These are phyloP conservation scores for Semnornis frantzii DNA, from an alignment of 2,113 vertebrate species.

Conservation along the genomic window DNA sequence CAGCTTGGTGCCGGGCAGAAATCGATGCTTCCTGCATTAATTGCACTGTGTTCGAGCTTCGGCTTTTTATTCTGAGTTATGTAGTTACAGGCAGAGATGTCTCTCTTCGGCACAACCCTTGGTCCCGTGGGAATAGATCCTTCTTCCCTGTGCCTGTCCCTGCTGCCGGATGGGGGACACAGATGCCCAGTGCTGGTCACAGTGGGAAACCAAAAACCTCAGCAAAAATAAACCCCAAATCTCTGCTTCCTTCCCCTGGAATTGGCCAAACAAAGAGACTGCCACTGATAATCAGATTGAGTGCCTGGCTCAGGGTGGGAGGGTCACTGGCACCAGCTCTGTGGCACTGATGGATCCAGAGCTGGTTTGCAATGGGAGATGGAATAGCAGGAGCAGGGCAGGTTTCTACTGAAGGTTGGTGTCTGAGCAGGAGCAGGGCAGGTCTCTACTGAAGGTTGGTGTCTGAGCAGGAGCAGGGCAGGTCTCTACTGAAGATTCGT, in stretches of 20 bases:
- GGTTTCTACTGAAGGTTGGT: background rate
- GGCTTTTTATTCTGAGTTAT: constrained; percentile 74
- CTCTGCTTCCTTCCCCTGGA: background rate
- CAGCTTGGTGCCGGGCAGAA: constrained; percentile 71
- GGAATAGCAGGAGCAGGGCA: background rate
- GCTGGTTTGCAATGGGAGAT: constrained; percentile 1
- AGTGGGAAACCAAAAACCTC: background rate
- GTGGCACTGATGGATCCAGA: background rate
- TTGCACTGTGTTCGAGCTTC: constrained; percentile 54
- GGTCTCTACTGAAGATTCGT: no score
- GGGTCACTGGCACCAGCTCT: background rate
- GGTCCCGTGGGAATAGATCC: background rate
- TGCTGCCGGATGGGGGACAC: fast-evolving
- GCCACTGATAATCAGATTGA: background rate
- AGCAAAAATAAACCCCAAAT: background rate
- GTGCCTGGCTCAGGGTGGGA: background rate
- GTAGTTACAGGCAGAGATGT: constrained; percentile 67
- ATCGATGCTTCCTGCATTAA: constrained; percentile 79
- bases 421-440: background rate
- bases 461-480: background rate
- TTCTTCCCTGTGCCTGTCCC: background rate
- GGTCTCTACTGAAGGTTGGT: background rate
- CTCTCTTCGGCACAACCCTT: constrained; percentile 43
- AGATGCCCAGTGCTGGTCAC: background rate
- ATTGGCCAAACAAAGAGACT: background rate